phyloP scores from a whole-genome alignment of 2,797 vertebrate species.

The Centroberyx gerrardi region DNA sequence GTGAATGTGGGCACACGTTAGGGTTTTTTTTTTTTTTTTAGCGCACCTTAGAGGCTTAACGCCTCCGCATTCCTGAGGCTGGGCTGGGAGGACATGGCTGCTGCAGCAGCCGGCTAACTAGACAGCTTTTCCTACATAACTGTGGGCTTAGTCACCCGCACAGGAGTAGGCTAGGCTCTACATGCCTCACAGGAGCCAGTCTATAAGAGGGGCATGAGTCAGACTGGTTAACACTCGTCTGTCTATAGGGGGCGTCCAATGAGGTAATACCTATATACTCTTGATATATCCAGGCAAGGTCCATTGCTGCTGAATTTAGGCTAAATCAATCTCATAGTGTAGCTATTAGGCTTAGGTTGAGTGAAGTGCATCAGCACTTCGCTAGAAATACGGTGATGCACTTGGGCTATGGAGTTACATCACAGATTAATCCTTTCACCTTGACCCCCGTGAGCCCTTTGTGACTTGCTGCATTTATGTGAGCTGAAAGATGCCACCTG shows the following conservation, averaged over 20 bases:
- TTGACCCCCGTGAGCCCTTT: constrained; percentile 49
- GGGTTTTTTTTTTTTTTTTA: constrained; percentile 1
- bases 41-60: constrained; percentile 64
- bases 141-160: constrained; percentile 72
- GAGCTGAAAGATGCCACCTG: constrained; percentile 63
- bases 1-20: constrained; percentile 23
- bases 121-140: constrained; percentile 76
- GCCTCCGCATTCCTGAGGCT: constrained; percentile 75
- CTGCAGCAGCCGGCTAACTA: constrained; percentile 62
- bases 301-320: constrained; percentile 1
- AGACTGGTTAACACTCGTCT: constrained; percentile 26
- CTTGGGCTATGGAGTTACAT: constrained; percentile 53
- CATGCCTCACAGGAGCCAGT: constrained; percentile 54
- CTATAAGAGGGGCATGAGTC: constrained; percentile 62
- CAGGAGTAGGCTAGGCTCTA: constrained; percentile 65
- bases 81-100: constrained; percentile 68
- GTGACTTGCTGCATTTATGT: constrained; percentile 41
- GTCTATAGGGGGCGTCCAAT: constrained; percentile 32
- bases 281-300: constrained; percentile 23
- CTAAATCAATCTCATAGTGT: constrained; percentile 52
- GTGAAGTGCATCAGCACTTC: constrained; percentile 36
- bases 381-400: constrained; percentile 43
- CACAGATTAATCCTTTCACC: constrained; percentile 57
- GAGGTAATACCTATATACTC: constrained; percentile 38
- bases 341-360: constrained; percentile 35